Conservation (phyloP, 2,113 vertebrate genomes). For the Triplophysa rosa region DNA sequence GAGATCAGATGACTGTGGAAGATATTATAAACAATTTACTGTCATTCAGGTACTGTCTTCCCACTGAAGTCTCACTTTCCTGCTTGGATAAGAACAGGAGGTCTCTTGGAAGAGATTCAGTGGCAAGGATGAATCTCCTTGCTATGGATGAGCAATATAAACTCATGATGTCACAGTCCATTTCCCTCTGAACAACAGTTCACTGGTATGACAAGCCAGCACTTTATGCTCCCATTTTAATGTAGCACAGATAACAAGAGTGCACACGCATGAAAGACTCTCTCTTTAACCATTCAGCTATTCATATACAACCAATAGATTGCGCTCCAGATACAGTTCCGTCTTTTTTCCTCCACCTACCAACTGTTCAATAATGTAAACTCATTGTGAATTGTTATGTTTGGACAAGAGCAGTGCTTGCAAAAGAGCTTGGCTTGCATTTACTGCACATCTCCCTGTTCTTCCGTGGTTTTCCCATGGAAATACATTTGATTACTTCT, state of each 20-base stretch:
- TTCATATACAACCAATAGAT: background rate
- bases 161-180: background rate
- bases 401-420: slow-evolving; percentile 25
- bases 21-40: too few relatives aligned
- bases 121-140: too few relatives aligned
- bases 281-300: background rate
- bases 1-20: too few relatives aligned
- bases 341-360: background rate
- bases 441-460: background rate
- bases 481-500: background rate
- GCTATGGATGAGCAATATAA: background rate
- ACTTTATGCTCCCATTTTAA: slow-evolving; percentile 12
- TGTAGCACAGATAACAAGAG: slow-evolving; percentile 7
- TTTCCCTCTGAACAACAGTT: background rate
- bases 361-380: background rate
- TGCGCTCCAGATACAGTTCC: background rate
- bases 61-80: too few relatives aligned
- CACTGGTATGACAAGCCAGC: slow-evolving; percentile 22
- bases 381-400: background rate
- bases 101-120: too few relatives aligned
- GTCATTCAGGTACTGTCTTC: too few relatives aligned
- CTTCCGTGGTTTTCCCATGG: background rate
- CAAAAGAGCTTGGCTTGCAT: slow-evolving; percentile 10
- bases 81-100: too few relatives aligned
- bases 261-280: background rate